A percentile compares a stretch with the other conserved stretches of the same genome.
Evolutionary conservation across 2,113 vertebrate species (phyloP).

Genomic region (Campylomormyrus tamandua): DNA sequence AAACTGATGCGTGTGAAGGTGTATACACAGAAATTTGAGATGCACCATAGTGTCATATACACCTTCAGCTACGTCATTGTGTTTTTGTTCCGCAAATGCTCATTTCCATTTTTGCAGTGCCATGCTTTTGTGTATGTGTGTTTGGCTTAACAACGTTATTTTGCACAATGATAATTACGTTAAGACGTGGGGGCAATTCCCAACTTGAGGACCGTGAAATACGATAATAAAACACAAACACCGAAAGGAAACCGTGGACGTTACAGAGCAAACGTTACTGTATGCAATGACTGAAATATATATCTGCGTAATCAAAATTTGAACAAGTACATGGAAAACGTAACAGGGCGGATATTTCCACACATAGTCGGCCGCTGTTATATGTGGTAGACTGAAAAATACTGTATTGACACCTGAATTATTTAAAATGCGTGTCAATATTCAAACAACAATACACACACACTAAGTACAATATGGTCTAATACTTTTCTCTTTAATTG

Average conservation of each 20-base stretch:
- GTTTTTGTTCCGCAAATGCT: neutral
- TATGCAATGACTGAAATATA: neutral
- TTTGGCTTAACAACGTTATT: neutral
- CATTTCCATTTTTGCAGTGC: neutral
- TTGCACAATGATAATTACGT: neutral
- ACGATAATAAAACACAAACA: neutral
- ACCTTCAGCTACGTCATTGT: slow-evolving; percentile 2
- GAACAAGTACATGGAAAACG: neutral
- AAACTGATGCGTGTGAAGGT: neutral
- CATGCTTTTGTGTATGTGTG: neutral
- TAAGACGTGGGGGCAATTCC: neutral
- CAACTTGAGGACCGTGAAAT: neutral
- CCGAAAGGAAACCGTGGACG: neutral
- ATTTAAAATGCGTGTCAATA: neutral
- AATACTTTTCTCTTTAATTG: neutral
- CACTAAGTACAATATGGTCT: neutral
- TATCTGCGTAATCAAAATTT: neutral
- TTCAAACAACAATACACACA: neutral
- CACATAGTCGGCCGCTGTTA: neutral
- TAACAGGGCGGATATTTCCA: neutral
- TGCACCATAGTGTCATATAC: neutral
- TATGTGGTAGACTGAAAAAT: neutral
- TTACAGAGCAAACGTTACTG: neutral
- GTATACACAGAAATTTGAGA: neutral
- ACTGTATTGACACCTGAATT: neutral